phyloP scores from a whole-genome alignment of 2,113 vertebrate species.

The Festucalex cinctus region DNA sequence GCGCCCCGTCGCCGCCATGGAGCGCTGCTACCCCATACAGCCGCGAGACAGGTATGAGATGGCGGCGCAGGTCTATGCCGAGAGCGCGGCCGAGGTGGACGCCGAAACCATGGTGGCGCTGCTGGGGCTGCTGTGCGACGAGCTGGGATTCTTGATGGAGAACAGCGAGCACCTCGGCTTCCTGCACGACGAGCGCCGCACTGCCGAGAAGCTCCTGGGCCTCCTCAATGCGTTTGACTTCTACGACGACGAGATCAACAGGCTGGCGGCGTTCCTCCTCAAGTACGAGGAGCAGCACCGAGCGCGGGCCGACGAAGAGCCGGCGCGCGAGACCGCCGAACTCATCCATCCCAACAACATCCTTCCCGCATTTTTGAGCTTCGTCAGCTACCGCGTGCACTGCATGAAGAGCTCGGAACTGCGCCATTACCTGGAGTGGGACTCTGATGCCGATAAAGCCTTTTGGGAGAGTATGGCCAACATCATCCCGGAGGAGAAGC shows the following conservation, averaged over 20 bases:
- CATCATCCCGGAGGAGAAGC: neutral
- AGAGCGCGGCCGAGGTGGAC: conserved; percentile 6
- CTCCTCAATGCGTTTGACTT: conserved; percentile 4
- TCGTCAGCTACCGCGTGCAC: conserved; percentile 10
- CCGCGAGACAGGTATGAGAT: conserved; percentile 4
- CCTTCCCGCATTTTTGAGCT: neutral
- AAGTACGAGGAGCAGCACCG: conserved; percentile 10
- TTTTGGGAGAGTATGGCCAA: conserved; percentile 2
- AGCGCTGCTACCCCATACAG: conserved; percentile 6
- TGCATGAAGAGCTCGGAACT: neutral
- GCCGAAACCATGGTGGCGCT: neutral
- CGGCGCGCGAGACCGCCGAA: neutral
- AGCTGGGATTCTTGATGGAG: conserved; percentile 4
- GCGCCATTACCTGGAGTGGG: conserved; percentile 1
- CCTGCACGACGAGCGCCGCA: neutral
- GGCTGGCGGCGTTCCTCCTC: conserved; percentile 7
- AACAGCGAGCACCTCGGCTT: conserved; percentile 6
- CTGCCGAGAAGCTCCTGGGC: neutral
- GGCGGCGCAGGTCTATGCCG: conserved; percentile 5
- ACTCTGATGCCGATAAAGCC: neutral
- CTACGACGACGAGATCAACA: conserved; percentile 6
- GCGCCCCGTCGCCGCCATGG: neutral
- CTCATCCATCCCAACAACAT: conserved; percentile 4
- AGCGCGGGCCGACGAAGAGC: neutral
- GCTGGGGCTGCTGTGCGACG: neutral